A percentile compares a stretch with the other conserved stretches of the same genome.
These are phyloP conservation scores for Columba janthina DNA, from an alignment of 2,113 vertebrate genomes.

Conservation along the genomic window DNA sequence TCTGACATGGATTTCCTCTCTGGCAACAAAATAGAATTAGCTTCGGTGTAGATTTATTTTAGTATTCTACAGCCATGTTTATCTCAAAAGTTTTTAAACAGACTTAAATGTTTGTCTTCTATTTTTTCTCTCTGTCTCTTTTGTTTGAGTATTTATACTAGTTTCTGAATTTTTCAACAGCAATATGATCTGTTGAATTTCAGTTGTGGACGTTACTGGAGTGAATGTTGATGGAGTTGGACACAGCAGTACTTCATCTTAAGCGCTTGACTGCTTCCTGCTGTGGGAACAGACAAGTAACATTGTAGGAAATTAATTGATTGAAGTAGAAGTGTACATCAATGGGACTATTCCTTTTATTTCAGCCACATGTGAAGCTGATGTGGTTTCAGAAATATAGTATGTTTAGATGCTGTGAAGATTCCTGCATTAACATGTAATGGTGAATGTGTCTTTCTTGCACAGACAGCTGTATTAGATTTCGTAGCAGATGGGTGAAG, in stretches of 20 bases:
- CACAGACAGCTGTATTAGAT: neutral
- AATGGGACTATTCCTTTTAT: neutral
- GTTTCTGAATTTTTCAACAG: neutral
- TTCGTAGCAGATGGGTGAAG: neutral
- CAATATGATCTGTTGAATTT: neutral
- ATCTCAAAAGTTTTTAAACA: neutral
- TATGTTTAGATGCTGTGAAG: neutral
- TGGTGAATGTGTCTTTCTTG: neutral
- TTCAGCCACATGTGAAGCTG: neutral
- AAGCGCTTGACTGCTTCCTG: neutral
- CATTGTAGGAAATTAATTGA: neutral
- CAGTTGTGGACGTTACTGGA: neutral
- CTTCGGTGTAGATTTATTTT: neutral
- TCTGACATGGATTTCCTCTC: neutral
- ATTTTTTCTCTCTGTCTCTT: neutral
- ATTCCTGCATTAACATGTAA: neutral
- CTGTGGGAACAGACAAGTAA: neutral
- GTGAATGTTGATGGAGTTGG: neutral
- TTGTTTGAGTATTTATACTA: neutral
- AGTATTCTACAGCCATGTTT: neutral
- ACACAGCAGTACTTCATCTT: neutral
- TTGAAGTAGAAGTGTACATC: neutral
- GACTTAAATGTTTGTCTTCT: neutral
- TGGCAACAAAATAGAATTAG: neutral
- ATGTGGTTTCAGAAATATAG: neutral